phyloP scores from a whole-genome alignment of 2,113 vertebrate genomes.

The Nibea albiflora region DNA sequence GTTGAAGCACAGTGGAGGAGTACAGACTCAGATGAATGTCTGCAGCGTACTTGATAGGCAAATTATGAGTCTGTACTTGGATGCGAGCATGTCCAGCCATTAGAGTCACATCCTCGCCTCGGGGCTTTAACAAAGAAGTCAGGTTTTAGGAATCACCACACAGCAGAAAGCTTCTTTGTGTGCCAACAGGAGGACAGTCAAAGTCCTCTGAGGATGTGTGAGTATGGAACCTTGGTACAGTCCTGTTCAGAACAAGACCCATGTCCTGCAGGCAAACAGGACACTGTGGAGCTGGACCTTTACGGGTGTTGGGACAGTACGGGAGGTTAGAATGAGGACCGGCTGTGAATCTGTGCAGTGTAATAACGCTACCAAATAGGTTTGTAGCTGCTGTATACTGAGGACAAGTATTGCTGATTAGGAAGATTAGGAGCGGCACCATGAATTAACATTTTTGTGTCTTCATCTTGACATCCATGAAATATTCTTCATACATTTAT shows the following conservation, averaged over 20 bases:
- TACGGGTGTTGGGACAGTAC: neutral
- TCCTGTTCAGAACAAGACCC: neutral
- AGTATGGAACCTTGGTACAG: neutral
- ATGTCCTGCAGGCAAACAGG: neutral
- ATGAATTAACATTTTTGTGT: neutral
- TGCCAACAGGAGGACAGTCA: neutral
- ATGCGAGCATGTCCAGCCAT: neutral
- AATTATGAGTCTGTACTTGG: neutral
- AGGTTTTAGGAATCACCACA: conserved; percentile 8
- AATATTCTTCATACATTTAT: too few species aligned
- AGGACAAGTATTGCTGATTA: too few species aligned
- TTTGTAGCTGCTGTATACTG: too few species aligned
- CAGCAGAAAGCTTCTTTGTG: neutral
- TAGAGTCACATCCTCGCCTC: neutral
- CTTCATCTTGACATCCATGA: neutral
- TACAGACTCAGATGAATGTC: neutral
- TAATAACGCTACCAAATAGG: too few species aligned
- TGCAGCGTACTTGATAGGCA: neutral
- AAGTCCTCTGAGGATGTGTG: neutral
- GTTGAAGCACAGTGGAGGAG: neutral
- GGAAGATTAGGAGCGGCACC: neutral
- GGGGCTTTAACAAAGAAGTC: neutral
- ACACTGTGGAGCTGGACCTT: neutral
- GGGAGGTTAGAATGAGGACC: neutral
- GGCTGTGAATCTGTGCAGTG: neutral